Evolutionary conservation across 2,888 invertebrate genomes (phyloP), one percentile per base, ranked within the genome.

Genomic region (Patella depressa): DNA sequence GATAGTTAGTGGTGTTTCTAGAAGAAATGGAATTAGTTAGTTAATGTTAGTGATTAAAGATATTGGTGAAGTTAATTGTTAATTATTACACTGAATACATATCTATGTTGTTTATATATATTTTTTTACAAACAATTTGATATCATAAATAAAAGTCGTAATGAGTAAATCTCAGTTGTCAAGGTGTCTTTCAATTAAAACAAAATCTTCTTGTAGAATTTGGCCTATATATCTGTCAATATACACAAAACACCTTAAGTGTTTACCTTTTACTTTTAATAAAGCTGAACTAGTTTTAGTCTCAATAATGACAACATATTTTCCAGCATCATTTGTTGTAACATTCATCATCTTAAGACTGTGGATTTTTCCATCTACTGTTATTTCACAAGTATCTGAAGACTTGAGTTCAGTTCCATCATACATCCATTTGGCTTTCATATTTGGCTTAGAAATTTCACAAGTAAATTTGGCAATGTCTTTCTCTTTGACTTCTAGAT

Each of bases 381-480:
- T 94, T n/a, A 97, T 94, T 88, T 84, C 96, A 94, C 90, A 96
- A 90, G 96, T 82, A 71, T 86, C 96, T 95, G 96, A 96, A 72
- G 96, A 96, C 86, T 95, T 96, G 1, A 97, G 93, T 92, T 97
- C 96, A 86, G 95, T 95, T 94, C 88, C 89, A 79, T 90, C 85
- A 81, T 96, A 95, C 92, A 94, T 96, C 98, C 98, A 98, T 89
- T 95, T 96, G 0, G 97, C 97, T 3, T 96, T 92, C 24, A 97
- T 97, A 91, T 98, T 97, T 57, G 97, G 97, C 93, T 98, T 98
- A 34, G 97, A 97, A 15, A 98, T 93, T 91, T 98, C 97, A 85
- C 98, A 96, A 88, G 96, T 96, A 90, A 98, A 97, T 54, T 94
- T 94, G 2, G 96, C 97, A 85, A 81, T 81, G 24, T 84, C 83